Evolutionary conservation across 2,113 vertebrate species (phyloP).

Genomic region (Xenopus borealis): DNA sequence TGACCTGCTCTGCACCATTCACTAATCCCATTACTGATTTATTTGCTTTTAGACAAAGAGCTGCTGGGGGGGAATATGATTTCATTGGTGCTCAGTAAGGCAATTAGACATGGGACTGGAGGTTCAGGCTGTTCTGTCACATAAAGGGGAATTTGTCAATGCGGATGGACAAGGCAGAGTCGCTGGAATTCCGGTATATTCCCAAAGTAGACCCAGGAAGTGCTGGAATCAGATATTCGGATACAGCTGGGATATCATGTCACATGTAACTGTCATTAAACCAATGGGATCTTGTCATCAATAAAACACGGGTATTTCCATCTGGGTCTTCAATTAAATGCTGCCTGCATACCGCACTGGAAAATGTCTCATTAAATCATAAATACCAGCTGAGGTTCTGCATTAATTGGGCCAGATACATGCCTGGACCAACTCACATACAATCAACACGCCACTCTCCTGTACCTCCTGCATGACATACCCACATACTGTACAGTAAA

Average conservation of each 20-base stretch:
- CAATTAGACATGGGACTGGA: constrained; percentile 1
- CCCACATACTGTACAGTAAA: no score
- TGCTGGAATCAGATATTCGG: constrained; percentile 4
- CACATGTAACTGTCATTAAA: constrained; percentile 9
- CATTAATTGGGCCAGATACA: constrained; percentile 18
- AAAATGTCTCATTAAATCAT: constrained; percentile 10
- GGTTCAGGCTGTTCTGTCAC: constrained; percentile 23
- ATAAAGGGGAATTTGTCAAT: constrained; percentile 8
- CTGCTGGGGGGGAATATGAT: constrained; percentile 16
- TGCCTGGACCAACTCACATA: no score
- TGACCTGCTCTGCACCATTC: not conserved
- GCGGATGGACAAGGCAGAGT: constrained; percentile 7
- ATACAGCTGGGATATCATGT: constrained; percentile 32
- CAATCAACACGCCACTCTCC: no score
- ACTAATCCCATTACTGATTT: not conserved
- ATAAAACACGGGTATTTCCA: constrained; percentile 2
- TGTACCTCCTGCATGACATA: no score
- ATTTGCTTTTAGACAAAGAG: not conserved
- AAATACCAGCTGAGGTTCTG: constrained; percentile 3
- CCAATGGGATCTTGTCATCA: constrained; percentile 25
- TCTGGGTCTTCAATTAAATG: constrained; percentile 3
- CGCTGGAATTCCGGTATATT: not conserved
- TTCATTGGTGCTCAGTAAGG: constrained; percentile 3
- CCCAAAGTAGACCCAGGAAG: constrained; percentile 9
- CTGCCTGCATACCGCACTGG: not conserved